These are phyloP conservation scores for Cephalopachus bancanus DNA, from an alignment of 2,797 vertebrate species.

Conservation along the genomic window DNA sequence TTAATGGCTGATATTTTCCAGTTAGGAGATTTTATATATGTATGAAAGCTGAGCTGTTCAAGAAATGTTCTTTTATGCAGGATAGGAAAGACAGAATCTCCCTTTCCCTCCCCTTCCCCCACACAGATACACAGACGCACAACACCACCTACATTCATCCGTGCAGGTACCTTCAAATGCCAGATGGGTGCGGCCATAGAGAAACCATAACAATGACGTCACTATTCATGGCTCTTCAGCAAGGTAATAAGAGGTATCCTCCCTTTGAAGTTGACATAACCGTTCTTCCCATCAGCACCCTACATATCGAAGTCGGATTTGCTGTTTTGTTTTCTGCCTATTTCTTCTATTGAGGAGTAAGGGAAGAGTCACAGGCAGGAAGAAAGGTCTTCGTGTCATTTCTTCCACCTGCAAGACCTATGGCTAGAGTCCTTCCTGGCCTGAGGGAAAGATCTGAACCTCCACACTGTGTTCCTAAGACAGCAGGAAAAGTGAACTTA, in stretches of 20 bases:
- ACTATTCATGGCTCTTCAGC: neutral
- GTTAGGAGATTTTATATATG: slow-evolving; percentile 47
- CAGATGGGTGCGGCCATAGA: neutral
- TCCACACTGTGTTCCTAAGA: neutral
- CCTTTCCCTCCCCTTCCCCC: neutral
- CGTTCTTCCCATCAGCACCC: neutral
- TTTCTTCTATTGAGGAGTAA: neutral
- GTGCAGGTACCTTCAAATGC: neutral
- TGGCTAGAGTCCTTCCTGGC: neutral
- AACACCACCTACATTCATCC: neutral
- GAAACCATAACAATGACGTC: neutral
- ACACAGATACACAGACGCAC: neutral
- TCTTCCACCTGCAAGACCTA: neutral
- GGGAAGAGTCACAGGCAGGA: neutral
- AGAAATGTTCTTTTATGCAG: slow-evolving; percentile 4
- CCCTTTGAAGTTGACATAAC: slow-evolving; percentile 5
- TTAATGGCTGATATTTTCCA: slow-evolving; percentile 64
- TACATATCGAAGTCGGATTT: neutral
- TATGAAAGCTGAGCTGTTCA: slow-evolving; percentile 28
- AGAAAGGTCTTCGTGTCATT: neutral
- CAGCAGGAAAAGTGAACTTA: neutral
- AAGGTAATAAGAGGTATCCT: neutral
- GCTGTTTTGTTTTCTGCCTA: neutral
- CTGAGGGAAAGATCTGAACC: neutral
- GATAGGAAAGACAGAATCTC: neutral